Conservation (phyloP, 2,888 invertebrate species). For the Eretmocerus hayati region DNA sequence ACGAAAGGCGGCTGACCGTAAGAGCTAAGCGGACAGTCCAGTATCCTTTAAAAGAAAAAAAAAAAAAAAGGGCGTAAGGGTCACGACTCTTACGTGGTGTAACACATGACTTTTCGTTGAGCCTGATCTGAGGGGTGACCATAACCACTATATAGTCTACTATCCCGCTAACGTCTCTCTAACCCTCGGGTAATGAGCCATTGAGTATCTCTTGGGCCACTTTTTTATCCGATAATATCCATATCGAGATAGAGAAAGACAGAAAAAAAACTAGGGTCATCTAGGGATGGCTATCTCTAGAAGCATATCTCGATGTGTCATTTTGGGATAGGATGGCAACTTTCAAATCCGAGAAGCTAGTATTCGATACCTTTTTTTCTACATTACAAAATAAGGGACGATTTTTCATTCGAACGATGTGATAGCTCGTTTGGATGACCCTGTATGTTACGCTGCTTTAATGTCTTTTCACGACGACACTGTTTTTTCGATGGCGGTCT, state of each 20-base stretch:
- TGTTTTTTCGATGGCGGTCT: constrained; percentile 4
- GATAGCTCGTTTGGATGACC: too few species aligned
- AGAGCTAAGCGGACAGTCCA: too few species aligned
- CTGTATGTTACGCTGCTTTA: constrained; percentile 1
- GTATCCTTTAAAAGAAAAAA: too few species aligned
- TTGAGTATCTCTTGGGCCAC: constrained; percentile 25
- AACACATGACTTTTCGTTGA: constrained; percentile 33
- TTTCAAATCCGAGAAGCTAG: too few species aligned
- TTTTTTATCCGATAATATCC: constrained; percentile 37
- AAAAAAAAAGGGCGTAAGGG: constrained; percentile 6
- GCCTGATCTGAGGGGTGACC: constrained; percentile 15
- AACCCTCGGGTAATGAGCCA: constrained; percentile 44
- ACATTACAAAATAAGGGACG: background rate
- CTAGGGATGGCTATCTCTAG: constrained; percentile 14
- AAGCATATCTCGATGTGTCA: constrained; percentile 21
- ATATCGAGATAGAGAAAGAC: too few species aligned
- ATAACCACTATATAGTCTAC: too few species aligned
- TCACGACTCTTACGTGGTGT: too few species aligned
- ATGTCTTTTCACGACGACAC: constrained; percentile 12
- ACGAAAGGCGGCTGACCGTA: constrained; percentile 34
- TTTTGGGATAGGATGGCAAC: background rate
- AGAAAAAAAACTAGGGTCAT: too few species aligned
- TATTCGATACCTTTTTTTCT: background rate
- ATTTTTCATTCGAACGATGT: constrained; percentile 16
- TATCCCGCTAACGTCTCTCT: too few species aligned